phyloP scores from a whole-genome alignment of 2,113 vertebrate genomes.

The Vireo altiloquus region DNA sequence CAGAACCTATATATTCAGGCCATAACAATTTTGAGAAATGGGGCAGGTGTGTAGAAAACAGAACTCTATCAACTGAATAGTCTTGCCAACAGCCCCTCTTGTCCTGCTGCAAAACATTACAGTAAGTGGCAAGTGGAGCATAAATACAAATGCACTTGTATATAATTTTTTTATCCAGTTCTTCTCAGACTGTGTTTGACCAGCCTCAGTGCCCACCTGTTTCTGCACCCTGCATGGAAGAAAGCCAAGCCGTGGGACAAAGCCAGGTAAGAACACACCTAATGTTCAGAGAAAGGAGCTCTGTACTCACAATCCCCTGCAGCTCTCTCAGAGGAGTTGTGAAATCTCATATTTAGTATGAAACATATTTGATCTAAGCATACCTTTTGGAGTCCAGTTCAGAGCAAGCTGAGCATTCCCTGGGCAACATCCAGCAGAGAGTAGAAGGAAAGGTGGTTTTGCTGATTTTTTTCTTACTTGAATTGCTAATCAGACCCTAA shows the following conservation, averaged over 20 bases:
- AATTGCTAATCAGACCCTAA: neutral
- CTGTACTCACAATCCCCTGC: neutral
- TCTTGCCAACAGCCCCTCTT: neutral
- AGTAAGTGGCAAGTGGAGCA: neutral
- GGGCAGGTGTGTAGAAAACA: neutral
- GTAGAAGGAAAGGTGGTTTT: neutral
- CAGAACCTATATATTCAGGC: neutral
- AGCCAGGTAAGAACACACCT: slow-evolving; percentile 36
- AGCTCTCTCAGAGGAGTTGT: neutral
- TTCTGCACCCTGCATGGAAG: neutral
- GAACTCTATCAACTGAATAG: neutral
- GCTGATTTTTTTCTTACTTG: neutral
- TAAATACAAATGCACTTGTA: neutral
- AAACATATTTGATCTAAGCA: neutral
- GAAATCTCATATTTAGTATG: neutral
- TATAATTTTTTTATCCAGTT: neutral
- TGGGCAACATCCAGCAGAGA: neutral
- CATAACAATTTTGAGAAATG: neutral
- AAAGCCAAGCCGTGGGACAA: neutral
- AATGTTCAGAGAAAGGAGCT: neutral
- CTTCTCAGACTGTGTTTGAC: neutral
- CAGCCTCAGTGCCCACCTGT: neutral
- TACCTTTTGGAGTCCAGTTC: neutral
- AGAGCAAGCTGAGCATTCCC: neutral
- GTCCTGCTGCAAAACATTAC: neutral